Base-by-base conservation (phyloP, 2,888 invertebrate genomes). In the Apoda limacodes region DNA sequence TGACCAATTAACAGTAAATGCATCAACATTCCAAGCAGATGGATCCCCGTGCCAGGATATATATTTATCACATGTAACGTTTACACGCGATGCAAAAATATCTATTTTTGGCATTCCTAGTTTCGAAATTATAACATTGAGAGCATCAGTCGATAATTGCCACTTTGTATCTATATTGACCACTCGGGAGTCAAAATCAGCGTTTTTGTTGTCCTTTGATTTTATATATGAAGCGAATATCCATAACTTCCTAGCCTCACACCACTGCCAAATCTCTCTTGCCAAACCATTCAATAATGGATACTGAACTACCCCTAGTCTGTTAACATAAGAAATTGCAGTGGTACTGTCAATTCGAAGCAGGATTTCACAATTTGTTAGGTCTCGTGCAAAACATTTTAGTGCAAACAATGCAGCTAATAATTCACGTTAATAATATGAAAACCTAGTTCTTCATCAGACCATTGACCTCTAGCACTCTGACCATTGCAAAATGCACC, bases 201-300 rank as follows among this genome's bases (percentile, higher is more conserved):
- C 45, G 9, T 35, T 34, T 5, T 12, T 9, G 28, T 46, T 49
- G 9, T 41, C 34, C 5, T 15, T 23, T 1, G 42, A 40, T 9
- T 36, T 31, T 5, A 45, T 43, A 22, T 48, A 46, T 2, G 38
- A 37, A 2, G 43, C 46, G 30, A 35, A 41, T 6, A 49, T 24
- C 13, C 28, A 28, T 5, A 46, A 24, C 3, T 35, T 38, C 12
- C 37, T 19, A 5, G 22, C 9, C 29, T 45, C 44, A 30, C 43
- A 46, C 42, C 41, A 45, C 13, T 40, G 29, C 45, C 46, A 46
- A 12, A 46, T 39, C 3, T 15, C 14, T 9, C 26, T 30, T 1
- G 45, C 5, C 5, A 46, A 10, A 5, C 35, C 5, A 9, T 25
- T 45, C 11, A 46, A 15, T 12, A 43, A 41, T 4, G 37, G 39